Base-by-base conservation (phyloP, 2,888 invertebrate species). In the Heliconius ethilla region DNA sequence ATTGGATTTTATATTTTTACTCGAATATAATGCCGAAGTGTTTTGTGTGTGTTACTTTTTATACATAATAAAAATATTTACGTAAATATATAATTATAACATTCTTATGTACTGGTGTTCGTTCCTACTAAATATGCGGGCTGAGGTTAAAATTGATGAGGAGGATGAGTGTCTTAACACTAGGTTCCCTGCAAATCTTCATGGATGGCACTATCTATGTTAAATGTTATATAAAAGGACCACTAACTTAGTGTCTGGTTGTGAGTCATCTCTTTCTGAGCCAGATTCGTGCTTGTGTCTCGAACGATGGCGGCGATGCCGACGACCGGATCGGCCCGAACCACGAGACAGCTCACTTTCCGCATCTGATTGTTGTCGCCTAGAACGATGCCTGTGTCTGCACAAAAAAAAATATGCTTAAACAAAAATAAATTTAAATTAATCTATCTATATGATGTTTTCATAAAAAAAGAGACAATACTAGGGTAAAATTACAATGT, bases 271-370 rank as follows among this genome's bases (percentile, higher is more conserved):
- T 82, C 96, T 95, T 84, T 97, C 97, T 0, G 97, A 97, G 73
- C 96, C 96, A 0, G 96, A 97, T 84, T 97, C 97, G 79, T 96
- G 95, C 85, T 97, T 96, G 84, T 97, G 96, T 66, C 96, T 95
- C 70, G 97, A 97, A 83, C 97, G 96, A 87, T 97, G 97, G 77
- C 97, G 94, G 65, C 97, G 95, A 84, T 97, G 97, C 78, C 97
- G 96, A 79, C 97, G 95, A 27, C 96, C 96, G 11, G 97, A 97
- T 83, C 97, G 96, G 25, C 96, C 97, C 11, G 98, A 98, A 66
- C 97, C 96, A 80, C 98, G 96, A 0, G 98, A 98, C 83, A 98
- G 92, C 91, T 98, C 98, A 86, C 98, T 98, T 91, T 98, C 98
- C 83, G 98, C 98, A 88, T 98, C 98, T 1, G 98, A 98, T 83